Percentiles rank a stretch among this genome's conserved stretches.
Evolutionary conservation across 2,113 vertebrate genomes (phyloP).

Genomic region (Hoplias malabaricus): DNA sequence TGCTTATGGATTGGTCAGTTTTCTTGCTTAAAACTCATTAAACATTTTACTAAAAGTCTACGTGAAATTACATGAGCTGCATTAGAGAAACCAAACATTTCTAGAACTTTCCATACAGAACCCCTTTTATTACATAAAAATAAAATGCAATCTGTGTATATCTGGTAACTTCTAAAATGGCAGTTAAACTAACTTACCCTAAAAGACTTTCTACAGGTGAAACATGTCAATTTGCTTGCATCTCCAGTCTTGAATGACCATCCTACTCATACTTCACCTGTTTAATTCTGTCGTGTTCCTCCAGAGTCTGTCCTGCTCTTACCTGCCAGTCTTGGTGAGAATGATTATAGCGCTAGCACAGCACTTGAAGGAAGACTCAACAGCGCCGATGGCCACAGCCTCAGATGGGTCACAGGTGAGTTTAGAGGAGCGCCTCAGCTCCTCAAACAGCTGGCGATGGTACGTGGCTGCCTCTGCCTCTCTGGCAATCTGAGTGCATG

Average conservation of each 20-base stretch:
- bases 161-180: not conserved
- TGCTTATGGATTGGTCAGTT: too few relatives aligned
- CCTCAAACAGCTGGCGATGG: constrained; percentile 96
- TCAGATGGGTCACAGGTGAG: constrained; percentile 93
- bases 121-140: too few relatives aligned
- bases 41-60: too few relatives aligned
- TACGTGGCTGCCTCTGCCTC: constrained; percentile 98
- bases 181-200: not conserved
- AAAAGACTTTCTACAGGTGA: not conserved
- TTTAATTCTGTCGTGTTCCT: not conserved
- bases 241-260: not conserved
- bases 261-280: not conserved
- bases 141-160: too few relatives aligned
- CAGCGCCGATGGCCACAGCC: constrained; percentile 89
- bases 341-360: constrained; percentile 93
- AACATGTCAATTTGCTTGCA: too few relatives aligned
- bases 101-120: too few relatives aligned
- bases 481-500: constrained; percentile 86
- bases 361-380: constrained; percentile 97
- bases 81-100: too few relatives aligned
- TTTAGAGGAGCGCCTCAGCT: constrained; percentile 84
- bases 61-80: too few relatives aligned
- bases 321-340: constrained; percentile 97
- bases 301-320: constrained; percentile 72
- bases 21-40: too few relatives aligned